Percentiles rank a stretch among this genome's conserved stretches.
Evolutionary conservation across 2,797 vertebrate species (phyloP).

Genomic region (Sylvia borin): DNA sequence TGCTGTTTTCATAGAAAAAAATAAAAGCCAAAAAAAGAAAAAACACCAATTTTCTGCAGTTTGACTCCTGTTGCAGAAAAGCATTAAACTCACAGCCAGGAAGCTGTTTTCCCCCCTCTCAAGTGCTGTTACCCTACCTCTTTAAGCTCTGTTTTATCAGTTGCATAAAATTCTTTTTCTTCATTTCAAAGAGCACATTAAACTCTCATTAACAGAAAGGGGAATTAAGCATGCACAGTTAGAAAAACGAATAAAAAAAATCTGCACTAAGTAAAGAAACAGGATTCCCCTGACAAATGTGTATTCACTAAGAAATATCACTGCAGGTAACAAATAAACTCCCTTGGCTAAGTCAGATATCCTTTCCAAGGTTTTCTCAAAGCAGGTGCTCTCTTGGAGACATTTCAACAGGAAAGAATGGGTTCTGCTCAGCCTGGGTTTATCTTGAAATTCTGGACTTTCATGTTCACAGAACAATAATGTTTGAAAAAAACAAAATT

Average conservation of each 20-base stretch:
- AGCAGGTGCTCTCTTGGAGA: background rate
- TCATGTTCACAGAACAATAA: constrained; percentile 58
- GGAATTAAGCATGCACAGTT: constrained; percentile 53
- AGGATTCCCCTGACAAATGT: constrained; percentile 57
- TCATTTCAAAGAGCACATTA: constrained; percentile 55
- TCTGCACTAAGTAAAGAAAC: constrained; percentile 49
- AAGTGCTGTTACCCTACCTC: background rate
- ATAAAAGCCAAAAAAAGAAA: background rate
- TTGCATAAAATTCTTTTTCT: background rate
- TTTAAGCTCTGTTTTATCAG: constrained; percentile 41
- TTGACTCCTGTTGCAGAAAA: constrained; percentile 9
- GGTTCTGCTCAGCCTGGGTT: constrained; percentile 34
- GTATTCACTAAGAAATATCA: constrained; percentile 64
- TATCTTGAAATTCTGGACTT: constrained; percentile 64
- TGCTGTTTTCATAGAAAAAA: background rate
- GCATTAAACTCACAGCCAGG: constrained; percentile 42
- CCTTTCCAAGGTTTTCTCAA: constrained; percentile 26
- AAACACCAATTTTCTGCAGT: background rate
- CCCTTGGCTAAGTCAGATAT: constrained; percentile 34
- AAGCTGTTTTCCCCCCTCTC: background rate
- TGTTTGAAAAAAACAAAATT: constrained; percentile 53
- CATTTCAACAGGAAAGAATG: constrained; percentile 23
- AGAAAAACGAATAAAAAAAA: background rate
- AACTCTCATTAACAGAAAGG: constrained; percentile 68
- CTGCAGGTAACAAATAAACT: constrained; percentile 40